Percentiles rank a stretch among this genome's conserved stretches.
These are phyloP conservation scores for Anisognathus igniventris DNA, from an alignment of 2,797 vertebrate genomes.

Conservation along the genomic window DNA sequence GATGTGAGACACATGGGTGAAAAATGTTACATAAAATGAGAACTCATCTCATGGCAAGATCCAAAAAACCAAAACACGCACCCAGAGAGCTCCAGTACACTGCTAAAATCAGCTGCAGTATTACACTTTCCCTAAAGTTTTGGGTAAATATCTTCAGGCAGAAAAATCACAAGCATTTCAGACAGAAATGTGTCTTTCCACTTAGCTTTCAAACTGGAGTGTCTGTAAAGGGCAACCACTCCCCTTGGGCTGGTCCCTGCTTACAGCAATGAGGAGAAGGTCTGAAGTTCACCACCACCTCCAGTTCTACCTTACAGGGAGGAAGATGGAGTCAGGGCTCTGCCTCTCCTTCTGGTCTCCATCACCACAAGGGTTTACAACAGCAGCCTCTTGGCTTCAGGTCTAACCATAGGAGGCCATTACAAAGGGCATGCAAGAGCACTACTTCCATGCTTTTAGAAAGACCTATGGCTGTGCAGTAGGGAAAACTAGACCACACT, in stretches of 20 bases:
- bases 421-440: background rate
- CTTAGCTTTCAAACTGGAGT: background rate
- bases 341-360: background rate
- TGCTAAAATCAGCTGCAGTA: background rate
- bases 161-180: background rate
- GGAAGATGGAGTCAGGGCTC: background rate
- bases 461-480: background rate
- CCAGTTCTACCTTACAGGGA: background rate
- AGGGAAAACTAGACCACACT: background rate
- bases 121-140: background rate
- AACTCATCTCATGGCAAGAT: background rate
- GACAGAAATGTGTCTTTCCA: background rate
- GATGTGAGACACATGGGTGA: background rate
- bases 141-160: background rate
- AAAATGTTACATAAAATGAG: background rate
- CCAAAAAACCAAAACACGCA: background rate
- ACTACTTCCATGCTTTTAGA: background rate
- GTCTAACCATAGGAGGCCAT: background rate
- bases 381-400: background rate
- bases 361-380: background rate
- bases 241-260: background rate
- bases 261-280: background rate
- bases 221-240: background rate
- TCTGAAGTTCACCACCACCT: background rate
- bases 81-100: background rate